Evolutionary conservation across 2,113 vertebrate species (phyloP).

Genomic region (Colinus virginianus): DNA sequence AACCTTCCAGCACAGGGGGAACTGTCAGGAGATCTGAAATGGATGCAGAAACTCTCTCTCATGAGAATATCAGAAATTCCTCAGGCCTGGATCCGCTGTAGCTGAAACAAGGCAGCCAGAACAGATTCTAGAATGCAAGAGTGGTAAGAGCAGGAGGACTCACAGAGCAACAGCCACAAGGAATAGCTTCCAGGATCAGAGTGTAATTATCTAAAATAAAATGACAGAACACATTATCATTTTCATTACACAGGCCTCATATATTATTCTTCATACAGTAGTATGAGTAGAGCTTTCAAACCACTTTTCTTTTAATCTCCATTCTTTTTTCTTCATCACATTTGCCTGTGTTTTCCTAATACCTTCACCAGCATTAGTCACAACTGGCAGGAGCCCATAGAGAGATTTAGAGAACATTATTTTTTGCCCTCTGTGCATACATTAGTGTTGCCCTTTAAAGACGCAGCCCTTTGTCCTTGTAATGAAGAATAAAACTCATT

Average conservation of each 20-base stretch:
- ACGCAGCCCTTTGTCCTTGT: conserved; percentile 54
- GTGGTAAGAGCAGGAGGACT: neutral
- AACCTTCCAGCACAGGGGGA: neutral
- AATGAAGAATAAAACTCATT: conserved; percentile 71
- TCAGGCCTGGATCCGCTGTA: neutral
- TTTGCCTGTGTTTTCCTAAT: conserved; percentile 45
- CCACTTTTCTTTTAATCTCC: conserved; percentile 64
- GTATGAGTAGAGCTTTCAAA: conserved; percentile 54
- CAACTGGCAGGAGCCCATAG: conserved; percentile 33
- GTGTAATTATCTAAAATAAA: conserved; percentile 64
- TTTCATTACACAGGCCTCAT: conserved; percentile 40
- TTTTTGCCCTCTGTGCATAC: conserved; percentile 67
- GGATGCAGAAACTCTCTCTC: neutral
- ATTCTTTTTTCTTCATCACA: conserved; percentile 40
- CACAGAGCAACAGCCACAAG: neutral
- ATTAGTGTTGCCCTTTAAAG: conserved; percentile 70
- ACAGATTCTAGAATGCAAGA: neutral
- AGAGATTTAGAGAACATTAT: conserved; percentile 55
- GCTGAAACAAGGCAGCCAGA: neutral
- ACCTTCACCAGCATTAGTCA: conserved; percentile 51
- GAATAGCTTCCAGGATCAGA: conserved; percentile 34
- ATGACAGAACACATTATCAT: conserved; percentile 57
- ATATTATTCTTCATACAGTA: conserved; percentile 47
- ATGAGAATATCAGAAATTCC: neutral
- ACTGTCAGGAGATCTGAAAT: neutral